Evolutionary conservation across 2,797 vertebrate species (phyloP).

Genomic region (Rachycentron canadum): DNA sequence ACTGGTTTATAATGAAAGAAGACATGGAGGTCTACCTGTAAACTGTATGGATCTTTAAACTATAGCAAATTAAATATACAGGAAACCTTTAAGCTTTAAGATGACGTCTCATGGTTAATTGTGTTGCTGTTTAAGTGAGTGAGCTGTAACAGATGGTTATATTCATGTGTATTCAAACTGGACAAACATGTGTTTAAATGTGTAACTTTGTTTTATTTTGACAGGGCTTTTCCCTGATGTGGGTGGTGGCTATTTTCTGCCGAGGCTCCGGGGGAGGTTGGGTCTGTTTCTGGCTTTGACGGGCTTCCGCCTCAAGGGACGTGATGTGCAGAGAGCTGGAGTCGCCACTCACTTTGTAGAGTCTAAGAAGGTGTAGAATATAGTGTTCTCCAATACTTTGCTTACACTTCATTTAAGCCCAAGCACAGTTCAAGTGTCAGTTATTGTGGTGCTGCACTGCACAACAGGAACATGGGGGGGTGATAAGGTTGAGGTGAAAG

Average conservation of each 20-base stretch:
- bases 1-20: too few species aligned
- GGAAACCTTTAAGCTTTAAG: neutral
- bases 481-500: conserved; percentile 6
- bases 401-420: neutral
- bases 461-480: neutral
- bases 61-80: neutral
- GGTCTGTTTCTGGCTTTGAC: conserved; percentile 93
- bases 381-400: neutral
- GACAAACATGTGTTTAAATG: neutral
- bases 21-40: too few species aligned
- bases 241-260: conserved; percentile 96
- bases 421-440: neutral
- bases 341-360: conserved; percentile 96
- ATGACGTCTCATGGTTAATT: neutral
- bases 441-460: neutral
- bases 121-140: neutral
- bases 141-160: neutral
- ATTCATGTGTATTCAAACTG: neutral
- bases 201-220: conserved; percentile 39
- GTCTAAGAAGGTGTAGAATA: conserved; percentile 86
- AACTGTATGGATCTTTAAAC: too few species aligned
- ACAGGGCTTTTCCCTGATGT: conserved; percentile 97
- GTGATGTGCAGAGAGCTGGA: conserved; percentile 92
- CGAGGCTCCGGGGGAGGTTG: conserved; percentile 91
- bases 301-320: conserved; percentile 93